These are phyloP conservation scores for Cotesia typhae DNA, from an alignment of 1,140 invertebrate genomes.

Conservation along the genomic window DNA sequence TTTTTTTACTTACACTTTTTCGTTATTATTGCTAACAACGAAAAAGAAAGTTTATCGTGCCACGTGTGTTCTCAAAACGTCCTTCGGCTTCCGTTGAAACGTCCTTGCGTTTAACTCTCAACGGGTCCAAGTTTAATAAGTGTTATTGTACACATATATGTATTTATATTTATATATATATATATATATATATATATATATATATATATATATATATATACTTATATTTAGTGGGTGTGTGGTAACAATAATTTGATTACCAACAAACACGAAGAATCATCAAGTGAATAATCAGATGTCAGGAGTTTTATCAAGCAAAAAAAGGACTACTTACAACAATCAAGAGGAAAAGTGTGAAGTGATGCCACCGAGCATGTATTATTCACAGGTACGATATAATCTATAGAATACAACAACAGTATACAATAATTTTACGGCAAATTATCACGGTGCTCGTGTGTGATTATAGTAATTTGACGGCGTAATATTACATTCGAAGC, in stretches of 20 bases:
- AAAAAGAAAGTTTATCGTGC: constrained; percentile 5
- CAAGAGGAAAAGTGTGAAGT: constrained; percentile 34
- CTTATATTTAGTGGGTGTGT: constrained; percentile 1
- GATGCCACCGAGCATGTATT: constrained; percentile 54
- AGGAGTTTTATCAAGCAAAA: background rate
- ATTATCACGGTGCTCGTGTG: constrained; percentile 36
- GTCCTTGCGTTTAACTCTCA: constrained; percentile 7
- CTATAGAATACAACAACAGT: constrained; percentile 30
- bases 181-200: background rate
- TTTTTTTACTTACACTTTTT: no score
- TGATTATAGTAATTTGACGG: constrained; percentile 41
- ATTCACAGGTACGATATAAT: constrained; percentile 52
- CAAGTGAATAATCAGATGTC: background rate
- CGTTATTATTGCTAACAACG: no score
- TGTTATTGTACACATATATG: no score
- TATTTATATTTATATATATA: background rate
- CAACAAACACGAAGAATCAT: background rate
- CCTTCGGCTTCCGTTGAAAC: constrained; percentile 23
- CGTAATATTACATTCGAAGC: constrained; percentile 38
- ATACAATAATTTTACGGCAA: constrained; percentile 41
- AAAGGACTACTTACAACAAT: constrained; percentile 17
- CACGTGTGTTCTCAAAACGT: constrained; percentile 17
- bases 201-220: background rate
- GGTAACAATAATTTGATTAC: background rate
- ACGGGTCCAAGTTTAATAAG: background rate